These are phyloP conservation scores for Pristionchus arcanus DNA, from an alignment of 2,888 invertebrate species.

Conservation along the genomic window DNA sequence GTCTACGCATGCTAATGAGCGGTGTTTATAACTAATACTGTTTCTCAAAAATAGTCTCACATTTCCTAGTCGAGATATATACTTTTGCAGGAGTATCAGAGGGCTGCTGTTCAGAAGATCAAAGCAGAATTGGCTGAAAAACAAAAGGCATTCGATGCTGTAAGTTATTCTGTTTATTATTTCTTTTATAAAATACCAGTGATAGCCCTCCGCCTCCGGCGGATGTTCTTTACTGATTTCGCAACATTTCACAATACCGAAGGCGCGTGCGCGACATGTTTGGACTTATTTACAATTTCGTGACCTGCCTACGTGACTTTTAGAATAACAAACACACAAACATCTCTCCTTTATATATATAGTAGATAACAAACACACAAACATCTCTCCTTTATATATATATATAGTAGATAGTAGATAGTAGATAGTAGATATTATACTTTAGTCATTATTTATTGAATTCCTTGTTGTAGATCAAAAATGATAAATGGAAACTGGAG, in stretches of 20 bases:
- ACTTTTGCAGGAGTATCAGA: conserved; percentile 65
- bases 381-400: no score
- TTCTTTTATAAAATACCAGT: neutral
- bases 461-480: conserved; percentile 64
- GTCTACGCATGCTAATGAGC: neutral
- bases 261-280: no score
- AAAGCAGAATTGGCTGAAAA: conserved; percentile 80
- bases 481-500: conserved; percentile 79
- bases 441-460: neutral
- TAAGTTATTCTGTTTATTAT: conserved; percentile 64
- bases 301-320: no score
- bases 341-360: no score
- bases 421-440: neutral
- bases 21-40: neutral
- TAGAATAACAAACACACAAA: no score
- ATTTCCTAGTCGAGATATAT: no score
- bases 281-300: no score
- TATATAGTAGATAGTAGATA: no score
- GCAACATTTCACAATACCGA: no score
- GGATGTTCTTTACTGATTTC: no score
- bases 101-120: conserved; percentile 76
- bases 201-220: no score
- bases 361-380: no score
- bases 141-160: conserved; percentile 80
- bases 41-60: neutral